Evolutionary conservation across 2,888 invertebrate species (phyloP).

Genomic region (Heterodera filipjevi): DNA sequence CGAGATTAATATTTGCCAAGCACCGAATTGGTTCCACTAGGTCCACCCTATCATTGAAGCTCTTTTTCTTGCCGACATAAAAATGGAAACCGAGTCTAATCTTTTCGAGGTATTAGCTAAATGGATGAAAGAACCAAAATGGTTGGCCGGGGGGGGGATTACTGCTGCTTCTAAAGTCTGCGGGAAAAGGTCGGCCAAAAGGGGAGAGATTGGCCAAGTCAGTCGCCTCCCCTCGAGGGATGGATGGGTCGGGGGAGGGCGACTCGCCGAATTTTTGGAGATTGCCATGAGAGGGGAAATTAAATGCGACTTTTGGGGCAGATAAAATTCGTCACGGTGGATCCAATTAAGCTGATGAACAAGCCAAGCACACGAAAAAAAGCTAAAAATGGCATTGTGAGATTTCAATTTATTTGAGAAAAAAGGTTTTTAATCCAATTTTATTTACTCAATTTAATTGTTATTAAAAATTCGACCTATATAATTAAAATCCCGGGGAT

Average conservation of each 20-base stretch:
- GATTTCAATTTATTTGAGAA: neutral
- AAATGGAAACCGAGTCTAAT: neutral
- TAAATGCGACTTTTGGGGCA: neutral
- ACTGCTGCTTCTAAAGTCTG: neutral
- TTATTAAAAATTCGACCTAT: no score
- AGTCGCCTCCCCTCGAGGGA: neutral
- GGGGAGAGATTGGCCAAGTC: neutral
- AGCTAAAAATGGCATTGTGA: neutral
- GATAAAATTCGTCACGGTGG: neutral
- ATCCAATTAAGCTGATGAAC: slow-evolving; percentile 12
- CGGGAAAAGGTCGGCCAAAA: neutral
- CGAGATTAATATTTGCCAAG: no score
- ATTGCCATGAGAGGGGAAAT: slow-evolving; percentile 9
- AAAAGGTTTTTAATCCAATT: no score
- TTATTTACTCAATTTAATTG: no score
- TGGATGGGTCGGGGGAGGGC: neutral
- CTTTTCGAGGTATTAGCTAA: neutral
- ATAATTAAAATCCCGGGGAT: no score
- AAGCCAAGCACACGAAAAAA: neutral
- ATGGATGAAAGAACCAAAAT: neutral
- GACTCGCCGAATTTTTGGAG: neutral
- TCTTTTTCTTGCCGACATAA: no score
- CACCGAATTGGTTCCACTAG: no score
- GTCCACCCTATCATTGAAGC: no score
- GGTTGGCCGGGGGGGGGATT: neutral